These are phyloP conservation scores for Stegastes partitus DNA, from an alignment of 2,113 vertebrate genomes.

Conservation along the genomic window DNA sequence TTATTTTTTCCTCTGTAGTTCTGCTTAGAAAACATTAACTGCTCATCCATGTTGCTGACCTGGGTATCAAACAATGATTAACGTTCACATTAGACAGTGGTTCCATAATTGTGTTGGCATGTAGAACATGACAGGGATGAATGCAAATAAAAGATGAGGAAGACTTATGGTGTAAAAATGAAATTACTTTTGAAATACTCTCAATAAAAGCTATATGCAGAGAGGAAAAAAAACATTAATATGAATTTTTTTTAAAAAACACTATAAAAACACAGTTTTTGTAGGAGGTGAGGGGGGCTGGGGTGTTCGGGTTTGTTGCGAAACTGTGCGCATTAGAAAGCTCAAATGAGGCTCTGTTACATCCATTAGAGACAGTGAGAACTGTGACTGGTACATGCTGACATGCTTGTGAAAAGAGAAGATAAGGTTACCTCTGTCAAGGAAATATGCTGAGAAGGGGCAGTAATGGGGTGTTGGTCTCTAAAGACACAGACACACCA, in stretches of 20 bases:
- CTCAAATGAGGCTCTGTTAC: conserved; percentile 59
- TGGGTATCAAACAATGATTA: conserved; percentile 44
- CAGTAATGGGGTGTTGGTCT: conserved; percentile 31
- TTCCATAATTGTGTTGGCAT: not conserved
- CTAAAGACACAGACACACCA: conserved; percentile 26
- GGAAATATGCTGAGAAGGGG: conserved; percentile 42
- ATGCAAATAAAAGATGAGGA: too few species aligned
- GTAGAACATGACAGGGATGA: conserved; percentile 22
- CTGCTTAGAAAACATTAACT: conserved; percentile 29
- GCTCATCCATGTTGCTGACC: conserved; percentile 38
- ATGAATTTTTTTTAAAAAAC: not conserved
- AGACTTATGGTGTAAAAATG: too few species aligned
- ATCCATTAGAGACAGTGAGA: conserved; percentile 65
- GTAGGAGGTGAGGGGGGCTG: too few species aligned
- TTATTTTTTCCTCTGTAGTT: conserved; percentile 16
- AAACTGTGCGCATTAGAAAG: conserved; percentile 33
- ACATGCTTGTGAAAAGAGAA: conserved; percentile 42
- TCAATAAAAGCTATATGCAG: too few species aligned
- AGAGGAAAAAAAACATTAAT: not conserved
- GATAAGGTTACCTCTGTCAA: conserved; percentile 58
- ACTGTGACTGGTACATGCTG: conserved; percentile 42
- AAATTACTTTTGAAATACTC: too few species aligned
- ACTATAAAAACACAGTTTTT: not conserved
- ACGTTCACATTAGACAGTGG: not conserved
- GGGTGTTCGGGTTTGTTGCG: conserved; percentile 12